Conservation (phyloP, 2,113 vertebrate genomes). For the Merops nubicus region DNA sequence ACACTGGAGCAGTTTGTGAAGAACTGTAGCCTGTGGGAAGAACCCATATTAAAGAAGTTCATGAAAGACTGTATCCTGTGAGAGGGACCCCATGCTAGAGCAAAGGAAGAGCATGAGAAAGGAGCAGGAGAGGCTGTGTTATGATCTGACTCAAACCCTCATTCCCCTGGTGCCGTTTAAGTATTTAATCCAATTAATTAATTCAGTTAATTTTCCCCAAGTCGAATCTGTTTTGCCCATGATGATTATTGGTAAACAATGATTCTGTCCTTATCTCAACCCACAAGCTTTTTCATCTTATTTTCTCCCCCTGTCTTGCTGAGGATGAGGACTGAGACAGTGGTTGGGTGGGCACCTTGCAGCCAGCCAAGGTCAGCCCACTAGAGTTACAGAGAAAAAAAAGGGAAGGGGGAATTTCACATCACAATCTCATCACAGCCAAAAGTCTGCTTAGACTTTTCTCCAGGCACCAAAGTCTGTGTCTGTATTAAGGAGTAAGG, state of each 20-base stretch:
- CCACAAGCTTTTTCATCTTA: not conserved
- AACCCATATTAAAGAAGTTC: too few species aligned
- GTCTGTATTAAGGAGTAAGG: not conserved
- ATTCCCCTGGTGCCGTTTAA: rapidly evolving
- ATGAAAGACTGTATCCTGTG: not conserved
- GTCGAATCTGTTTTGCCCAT: not conserved
- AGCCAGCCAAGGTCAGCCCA: not conserved
- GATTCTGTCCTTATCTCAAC: not conserved
- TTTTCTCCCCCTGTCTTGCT: not conserved
- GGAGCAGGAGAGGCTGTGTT: rapidly evolving
- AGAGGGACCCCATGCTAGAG: not conserved
- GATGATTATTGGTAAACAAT: not conserved
- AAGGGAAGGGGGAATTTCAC: not conserved
- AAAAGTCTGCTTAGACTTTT: not conserved
- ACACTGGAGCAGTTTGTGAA: not conserved
- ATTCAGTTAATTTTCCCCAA: not conserved
- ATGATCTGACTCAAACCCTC: not conserved
- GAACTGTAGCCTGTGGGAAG: not conserved
- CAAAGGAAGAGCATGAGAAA: not conserved
- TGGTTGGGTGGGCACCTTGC: not conserved
- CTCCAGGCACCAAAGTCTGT: not conserved
- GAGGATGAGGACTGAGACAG: not conserved
- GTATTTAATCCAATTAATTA: too few species aligned
- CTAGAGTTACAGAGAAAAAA: not conserved
- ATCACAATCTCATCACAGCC: not conserved